Conservation (phyloP, 2,113 vertebrate species). For the Donacobius atricapilla region DNA sequence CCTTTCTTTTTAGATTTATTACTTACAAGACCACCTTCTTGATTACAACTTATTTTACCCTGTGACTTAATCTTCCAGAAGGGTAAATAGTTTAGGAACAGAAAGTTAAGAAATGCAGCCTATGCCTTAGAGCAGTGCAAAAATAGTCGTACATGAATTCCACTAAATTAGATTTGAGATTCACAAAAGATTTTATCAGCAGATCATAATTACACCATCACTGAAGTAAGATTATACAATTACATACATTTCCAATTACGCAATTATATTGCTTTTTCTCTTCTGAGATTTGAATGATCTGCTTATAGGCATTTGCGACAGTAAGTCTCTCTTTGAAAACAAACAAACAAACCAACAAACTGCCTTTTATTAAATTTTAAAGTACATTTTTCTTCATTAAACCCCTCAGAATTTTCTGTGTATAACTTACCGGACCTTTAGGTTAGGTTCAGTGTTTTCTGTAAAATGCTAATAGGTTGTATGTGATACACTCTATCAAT, state of each 20-base stretch:
- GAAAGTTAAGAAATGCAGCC: neutral
- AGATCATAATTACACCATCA: neutral
- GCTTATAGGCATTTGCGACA: neutral
- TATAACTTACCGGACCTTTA: neutral
- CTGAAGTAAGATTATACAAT: neutral
- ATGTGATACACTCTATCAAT: neutral
- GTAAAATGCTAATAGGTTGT: neutral
- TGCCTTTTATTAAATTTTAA: constrained; percentile 18
- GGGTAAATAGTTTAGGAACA: neutral
- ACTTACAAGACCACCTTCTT: neutral
- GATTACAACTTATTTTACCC: constrained; percentile 10
- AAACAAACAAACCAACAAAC: neutral
- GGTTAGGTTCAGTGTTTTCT: neutral
- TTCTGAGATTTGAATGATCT: neutral
- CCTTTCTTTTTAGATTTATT: neutral
- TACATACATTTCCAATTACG: neutral
- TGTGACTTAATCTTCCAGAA: neutral
- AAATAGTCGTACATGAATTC: neutral
- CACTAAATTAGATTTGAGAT: neutral
- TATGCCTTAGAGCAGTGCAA: neutral
- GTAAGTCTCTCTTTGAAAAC: neutral
- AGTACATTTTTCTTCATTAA: constrained; percentile 19
- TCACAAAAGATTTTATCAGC: neutral
- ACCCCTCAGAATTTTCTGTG: neutral
- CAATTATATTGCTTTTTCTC: neutral